Evolutionary conservation across 1,140 invertebrate species (phyloP).

Genomic region (Holotrichia oblita): DNA sequence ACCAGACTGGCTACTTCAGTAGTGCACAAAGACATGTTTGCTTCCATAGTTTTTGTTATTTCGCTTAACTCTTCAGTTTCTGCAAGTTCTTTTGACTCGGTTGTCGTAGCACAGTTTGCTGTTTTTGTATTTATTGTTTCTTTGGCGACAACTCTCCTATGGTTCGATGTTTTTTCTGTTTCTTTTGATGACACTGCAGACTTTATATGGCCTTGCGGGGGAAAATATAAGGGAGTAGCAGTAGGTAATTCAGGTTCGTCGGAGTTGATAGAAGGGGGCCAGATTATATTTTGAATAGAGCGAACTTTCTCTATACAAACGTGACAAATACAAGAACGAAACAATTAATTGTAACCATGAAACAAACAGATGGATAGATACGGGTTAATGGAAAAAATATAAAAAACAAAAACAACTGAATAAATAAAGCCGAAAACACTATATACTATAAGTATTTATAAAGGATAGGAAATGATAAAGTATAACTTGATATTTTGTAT

Average conservation of each 20-base stretch:
- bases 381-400: constrained; percentile 50
- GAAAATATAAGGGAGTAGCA: constrained; percentile 58
- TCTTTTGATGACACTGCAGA: not conserved
- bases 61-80: constrained; percentile 49
- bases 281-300: constrained; percentile 69
- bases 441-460: constrained; percentile 37
- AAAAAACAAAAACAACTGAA: constrained; percentile 53
- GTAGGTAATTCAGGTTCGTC: constrained; percentile 57
- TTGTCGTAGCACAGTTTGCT: constrained; percentile 42
- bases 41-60: constrained; percentile 36
- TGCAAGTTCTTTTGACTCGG: constrained; percentile 27
- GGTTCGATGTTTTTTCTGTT: not conserved
- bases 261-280: constrained; percentile 65
- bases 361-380: constrained; percentile 43
- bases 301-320: constrained; percentile 60
- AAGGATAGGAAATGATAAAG: constrained; percentile 32
- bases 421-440: constrained; percentile 2
- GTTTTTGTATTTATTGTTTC: constrained; percentile 40
- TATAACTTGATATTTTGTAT: constrained; percentile 30
- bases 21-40: constrained; percentile 56
- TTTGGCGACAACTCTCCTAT: not conserved
- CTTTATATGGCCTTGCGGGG: constrained; percentile 55
- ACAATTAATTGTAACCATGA: constrained; percentile 44
- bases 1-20: constrained; percentile 57
- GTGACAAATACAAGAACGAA: constrained; percentile 41